phyloP scores from a whole-genome alignment of 1,140 invertebrate species.

The Drosophila watanabei region DNA sequence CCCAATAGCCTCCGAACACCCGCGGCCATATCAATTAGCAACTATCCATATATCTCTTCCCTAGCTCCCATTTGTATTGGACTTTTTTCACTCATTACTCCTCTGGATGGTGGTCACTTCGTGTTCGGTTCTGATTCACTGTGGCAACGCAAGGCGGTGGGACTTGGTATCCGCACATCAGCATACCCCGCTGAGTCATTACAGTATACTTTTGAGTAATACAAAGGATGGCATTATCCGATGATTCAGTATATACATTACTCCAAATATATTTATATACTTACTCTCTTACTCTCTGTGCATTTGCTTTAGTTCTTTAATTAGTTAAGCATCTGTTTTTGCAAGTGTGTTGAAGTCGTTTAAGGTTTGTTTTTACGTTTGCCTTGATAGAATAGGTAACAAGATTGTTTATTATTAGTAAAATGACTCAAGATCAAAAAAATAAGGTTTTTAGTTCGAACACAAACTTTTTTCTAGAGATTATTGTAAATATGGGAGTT shows the following conservation, averaged over 20 bases:
- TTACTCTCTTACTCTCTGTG: background rate
- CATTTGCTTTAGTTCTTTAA: background rate
- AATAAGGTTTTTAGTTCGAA: no score
- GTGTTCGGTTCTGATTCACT: conserved; percentile 36
- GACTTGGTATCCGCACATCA: background rate
- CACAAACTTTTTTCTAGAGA: no score
- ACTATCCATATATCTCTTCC: conserved; percentile 43
- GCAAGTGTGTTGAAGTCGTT: background rate
- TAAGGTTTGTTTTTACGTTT: background rate
- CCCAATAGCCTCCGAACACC: conserved; percentile 24
- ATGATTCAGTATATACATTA: background rate
- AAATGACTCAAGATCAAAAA: no score
- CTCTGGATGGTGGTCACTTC: conserved; percentile 41
- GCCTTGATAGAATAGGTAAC: no score
- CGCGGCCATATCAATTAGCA: conserved; percentile 49
- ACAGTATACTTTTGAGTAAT: background rate
- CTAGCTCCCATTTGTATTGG: conserved; percentile 27
- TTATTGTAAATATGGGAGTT: no score
- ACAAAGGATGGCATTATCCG: background rate
- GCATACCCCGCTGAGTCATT: conserved; percentile 19
- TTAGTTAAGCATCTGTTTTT: background rate
- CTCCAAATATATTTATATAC: no score
- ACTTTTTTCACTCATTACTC: conserved; percentile 40
- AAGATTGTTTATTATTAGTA: no score
- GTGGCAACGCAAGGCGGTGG: background rate